A percentile compares a stretch with the other conserved stretches of the same genome.
These are phyloP conservation scores for Rostratula benghalensis DNA, from an alignment of 2,113 vertebrate genomes.

Conservation along the genomic window DNA sequence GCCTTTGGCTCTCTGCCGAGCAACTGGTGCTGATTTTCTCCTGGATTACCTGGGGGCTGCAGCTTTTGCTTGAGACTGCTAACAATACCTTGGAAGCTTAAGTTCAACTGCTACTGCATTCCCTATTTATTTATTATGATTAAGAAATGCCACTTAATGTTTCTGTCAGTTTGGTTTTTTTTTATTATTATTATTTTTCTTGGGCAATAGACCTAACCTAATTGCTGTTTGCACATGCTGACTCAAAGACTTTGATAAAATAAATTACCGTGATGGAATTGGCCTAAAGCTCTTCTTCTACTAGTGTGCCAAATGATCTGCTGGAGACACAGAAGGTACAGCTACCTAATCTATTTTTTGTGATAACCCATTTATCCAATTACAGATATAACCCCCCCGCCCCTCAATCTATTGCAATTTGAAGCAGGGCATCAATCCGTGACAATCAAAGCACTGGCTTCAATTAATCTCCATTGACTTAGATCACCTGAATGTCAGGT, in stretches of 20 bases:
- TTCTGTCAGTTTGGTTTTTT: neutral
- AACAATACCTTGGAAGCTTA: neutral
- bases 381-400: neutral
- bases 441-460: neutral
- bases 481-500: neutral
- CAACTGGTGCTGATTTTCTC: neutral
- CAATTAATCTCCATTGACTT: neutral
- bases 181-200: neutral
- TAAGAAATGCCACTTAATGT: neutral
- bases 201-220: neutral
- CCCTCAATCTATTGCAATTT: neutral
- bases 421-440: neutral
- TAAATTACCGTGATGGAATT: neutral
- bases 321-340: neutral
- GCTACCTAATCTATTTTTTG: neutral
- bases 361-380: neutral
- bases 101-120: neutral
- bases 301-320: neutral
- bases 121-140: neutral
- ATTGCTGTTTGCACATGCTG: conserved; percentile 3
- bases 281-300: neutral
- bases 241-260: conserved; percentile 27
- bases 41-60: neutral
- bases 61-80: neutral
- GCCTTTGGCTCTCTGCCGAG: neutral